Percentiles rank a stretch among this genome's conserved stretches.
Conservation (phyloP, 1,140 invertebrate species). For the Aphaenogaster rudis region DNA sequence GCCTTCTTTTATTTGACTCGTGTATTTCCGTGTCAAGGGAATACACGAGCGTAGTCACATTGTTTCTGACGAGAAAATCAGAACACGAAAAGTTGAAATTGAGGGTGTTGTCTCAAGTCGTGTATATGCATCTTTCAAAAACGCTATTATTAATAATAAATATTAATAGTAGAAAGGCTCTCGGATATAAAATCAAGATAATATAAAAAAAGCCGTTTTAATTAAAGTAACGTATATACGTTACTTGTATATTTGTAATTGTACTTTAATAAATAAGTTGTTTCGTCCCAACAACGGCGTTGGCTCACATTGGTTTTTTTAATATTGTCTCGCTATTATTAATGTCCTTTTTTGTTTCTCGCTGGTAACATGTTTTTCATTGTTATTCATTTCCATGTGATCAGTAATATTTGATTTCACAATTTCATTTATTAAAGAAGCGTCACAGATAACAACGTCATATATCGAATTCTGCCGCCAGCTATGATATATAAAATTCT, state of each 20-base stretch:
- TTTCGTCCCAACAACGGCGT: too few species aligned
- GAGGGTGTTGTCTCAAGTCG: neutral
- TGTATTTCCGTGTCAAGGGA: slow-evolving; percentile 20
- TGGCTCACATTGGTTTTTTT: too few species aligned
- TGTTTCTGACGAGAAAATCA: slow-evolving; percentile 15
- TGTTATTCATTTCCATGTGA: too few species aligned
- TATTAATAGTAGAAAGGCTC: too few species aligned
- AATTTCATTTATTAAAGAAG: neutral
- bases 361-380: neutral
- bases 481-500: neutral
- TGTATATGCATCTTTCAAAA: neutral
- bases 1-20: neutral
- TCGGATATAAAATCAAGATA: too few species aligned
- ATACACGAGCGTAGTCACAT: neutral
- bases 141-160: neutral
- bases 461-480: neutral
- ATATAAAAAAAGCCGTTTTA: too few species aligned
- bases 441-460: neutral
- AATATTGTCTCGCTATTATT: neutral
- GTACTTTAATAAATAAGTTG: too few species aligned
- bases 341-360: neutral
- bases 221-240: too few species aligned
- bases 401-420: neutral
- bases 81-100: neutral
- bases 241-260: too few species aligned